Evolutionary conservation across 1,140 invertebrate species (phyloP).

Genomic region (Papilio aristodemus): DNA sequence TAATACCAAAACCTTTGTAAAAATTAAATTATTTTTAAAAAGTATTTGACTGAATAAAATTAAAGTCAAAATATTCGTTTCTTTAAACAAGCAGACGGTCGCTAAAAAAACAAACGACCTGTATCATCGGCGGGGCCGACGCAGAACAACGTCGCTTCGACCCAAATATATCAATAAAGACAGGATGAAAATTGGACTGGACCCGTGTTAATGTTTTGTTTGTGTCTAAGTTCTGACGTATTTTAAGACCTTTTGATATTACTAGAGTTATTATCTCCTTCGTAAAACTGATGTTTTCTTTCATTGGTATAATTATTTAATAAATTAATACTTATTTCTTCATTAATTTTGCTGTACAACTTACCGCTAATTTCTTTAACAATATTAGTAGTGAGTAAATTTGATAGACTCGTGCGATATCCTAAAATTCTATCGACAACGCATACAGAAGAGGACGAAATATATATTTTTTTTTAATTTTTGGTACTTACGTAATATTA

Average conservation of each 20-base stretch:
- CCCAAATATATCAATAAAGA: constrained; percentile 77
- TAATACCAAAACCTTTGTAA: not conserved
- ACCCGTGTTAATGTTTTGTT: constrained; percentile 78
- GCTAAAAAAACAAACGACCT: constrained; percentile 65
- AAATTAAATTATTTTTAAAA: not conserved
- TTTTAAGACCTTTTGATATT: constrained; percentile 75
- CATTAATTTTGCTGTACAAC: not conserved
- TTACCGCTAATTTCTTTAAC: too few relatives aligned
- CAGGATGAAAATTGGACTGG: constrained; percentile 78
- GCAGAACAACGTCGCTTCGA: constrained; percentile 55
- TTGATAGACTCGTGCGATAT: not conserved
- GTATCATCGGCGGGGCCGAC: constrained; percentile 53
- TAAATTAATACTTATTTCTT: not conserved
- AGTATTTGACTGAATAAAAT: not conserved
- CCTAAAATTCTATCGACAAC: too few relatives aligned
- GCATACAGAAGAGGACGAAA: too few relatives aligned
- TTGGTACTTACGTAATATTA: too few relatives aligned
- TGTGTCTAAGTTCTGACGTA: constrained; percentile 69
- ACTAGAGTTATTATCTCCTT: not conserved
- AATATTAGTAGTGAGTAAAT: not conserved
- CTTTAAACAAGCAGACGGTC: not conserved
- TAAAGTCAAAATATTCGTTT: not conserved
- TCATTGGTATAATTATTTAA: not conserved
- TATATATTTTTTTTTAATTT: too few relatives aligned
- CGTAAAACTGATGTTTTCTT: not conserved